phyloP scores from a whole-genome alignment of 1,140 invertebrate species.

The Aphis gossypii region DNA sequence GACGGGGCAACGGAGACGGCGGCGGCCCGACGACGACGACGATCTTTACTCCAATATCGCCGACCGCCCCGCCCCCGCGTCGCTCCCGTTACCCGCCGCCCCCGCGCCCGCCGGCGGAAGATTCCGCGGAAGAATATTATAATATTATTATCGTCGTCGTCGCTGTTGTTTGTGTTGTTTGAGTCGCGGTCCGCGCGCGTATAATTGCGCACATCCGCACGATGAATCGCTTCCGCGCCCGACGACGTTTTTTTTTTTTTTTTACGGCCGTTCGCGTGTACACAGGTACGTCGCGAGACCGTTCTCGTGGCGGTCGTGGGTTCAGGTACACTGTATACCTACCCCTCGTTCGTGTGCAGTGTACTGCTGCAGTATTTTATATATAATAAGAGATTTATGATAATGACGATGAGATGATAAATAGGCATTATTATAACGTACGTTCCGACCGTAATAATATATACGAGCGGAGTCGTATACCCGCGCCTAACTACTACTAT shows the following conservation, averaged over 20 bases:
- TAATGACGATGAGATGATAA: not conserved
- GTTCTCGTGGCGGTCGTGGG: not conserved
- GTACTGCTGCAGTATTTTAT: too few species aligned
- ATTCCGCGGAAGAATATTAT: not conserved
- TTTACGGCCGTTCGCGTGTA: not conserved
- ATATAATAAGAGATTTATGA: not conserved
- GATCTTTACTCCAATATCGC: constrained; percentile 42
- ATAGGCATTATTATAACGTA: not conserved
- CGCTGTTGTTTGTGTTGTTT: not conserved
- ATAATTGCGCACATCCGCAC: not conserved
- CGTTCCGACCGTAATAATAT: too few species aligned
- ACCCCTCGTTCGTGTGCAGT: not conserved
- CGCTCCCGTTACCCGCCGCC: not conserved
- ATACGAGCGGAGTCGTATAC: not conserved
- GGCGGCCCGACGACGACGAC: not conserved
- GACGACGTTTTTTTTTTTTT: not conserved
- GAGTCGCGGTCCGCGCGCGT: not conserved
- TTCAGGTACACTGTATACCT: too few species aligned
- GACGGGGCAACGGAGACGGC: not conserved
- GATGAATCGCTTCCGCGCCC: not conserved
- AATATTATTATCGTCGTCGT: too few species aligned
- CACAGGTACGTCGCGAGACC: not conserved
- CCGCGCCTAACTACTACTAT: not conserved
- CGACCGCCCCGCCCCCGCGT: not conserved
- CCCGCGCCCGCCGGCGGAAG: not conserved